Evolutionary conservation across 1,140 invertebrate species (phyloP), one percentile per base, ranked within the genome.

Genomic region (Brachionus rotundiformis): DNA sequence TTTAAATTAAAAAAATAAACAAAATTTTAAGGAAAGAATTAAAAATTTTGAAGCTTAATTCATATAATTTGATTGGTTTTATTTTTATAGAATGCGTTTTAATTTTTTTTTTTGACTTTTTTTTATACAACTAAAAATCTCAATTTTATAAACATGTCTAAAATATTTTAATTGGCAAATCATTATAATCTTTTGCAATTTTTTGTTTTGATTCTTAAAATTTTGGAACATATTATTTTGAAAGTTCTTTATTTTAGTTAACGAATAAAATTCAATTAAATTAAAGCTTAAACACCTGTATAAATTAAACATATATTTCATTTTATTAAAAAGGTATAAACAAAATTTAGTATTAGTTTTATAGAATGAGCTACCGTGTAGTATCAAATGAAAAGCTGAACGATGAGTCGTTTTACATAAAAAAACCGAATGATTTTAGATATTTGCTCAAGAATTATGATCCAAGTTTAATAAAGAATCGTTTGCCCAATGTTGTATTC

Each of bases 401-500:
- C 23, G 68, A 73, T 27, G 68, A 73, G 1, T 73, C 36, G 8
- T 41, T 41, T 19, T 73, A 47, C 36, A 25, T 25, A 7, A 73
- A 73, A 73, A 73, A 73, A 25, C 39, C 39, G 10, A 25, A 44
- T 27, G 68, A 73, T 44, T 41, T 73, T 8, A 73, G 68, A 73
- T 44, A 47, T 29, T 7, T 73, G 23, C n/a, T 73, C 1, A 79
- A 63, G 29, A 36, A 41, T 27, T 63, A 79, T 63, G 76, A 33
- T 16, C 59, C 76, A 33, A 79, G 47, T 79, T 36, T 36, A 59
- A 79, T 79, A 59, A 54, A 59, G 54, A 25, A 79, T 59, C 49
- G 33, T 36, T 27, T 33, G 8, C 76, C 68, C 11, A 73, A 73
- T 73, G 68, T 73, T 44, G 19, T 73, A 23, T 73, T 79, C 23